Percentiles rank a stretch among this genome's conserved stretches.
These are phyloP conservation scores for Sarcoramphus papa DNA, from an alignment of 2,797 vertebrate species.

Conservation along the genomic window DNA sequence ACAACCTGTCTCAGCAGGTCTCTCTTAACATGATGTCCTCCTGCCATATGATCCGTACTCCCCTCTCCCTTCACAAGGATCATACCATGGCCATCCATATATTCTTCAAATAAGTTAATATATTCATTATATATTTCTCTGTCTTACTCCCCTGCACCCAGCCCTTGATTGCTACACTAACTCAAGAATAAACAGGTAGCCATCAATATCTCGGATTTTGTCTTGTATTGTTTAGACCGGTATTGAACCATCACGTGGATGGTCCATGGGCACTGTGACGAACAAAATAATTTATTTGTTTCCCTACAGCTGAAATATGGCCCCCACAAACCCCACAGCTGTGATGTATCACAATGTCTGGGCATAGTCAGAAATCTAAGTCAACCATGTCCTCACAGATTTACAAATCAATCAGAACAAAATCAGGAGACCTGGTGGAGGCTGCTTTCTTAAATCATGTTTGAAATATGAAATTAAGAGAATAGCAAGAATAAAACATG, in stretches of 20 bases:
- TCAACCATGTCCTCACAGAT: background rate
- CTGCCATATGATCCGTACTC: background rate
- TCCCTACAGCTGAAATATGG: background rate
- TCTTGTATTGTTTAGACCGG: conserved; percentile 8
- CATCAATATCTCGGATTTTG: background rate
- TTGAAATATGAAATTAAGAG: conserved; percentile 14
- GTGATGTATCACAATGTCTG: background rate
- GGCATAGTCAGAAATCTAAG: background rate
- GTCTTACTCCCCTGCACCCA: background rate
- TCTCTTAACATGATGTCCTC: background rate
- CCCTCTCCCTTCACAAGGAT: background rate
- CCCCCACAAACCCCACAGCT: background rate
- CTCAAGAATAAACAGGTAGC: background rate
- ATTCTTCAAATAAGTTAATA: background rate
- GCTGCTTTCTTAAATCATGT: background rate
- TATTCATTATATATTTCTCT: background rate
- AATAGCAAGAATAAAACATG: background rate
- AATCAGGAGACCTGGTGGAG: background rate
- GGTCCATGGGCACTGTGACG: background rate
- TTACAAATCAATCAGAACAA: conserved; percentile 11
- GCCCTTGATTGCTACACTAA: background rate
- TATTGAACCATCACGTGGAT: background rate
- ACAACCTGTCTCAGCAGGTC: background rate
- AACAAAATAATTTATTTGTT: background rate
- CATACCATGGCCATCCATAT: background rate